Base-by-base conservation (phyloP, 2,888 invertebrate species). In the Allolobophora icterica region DNA sequence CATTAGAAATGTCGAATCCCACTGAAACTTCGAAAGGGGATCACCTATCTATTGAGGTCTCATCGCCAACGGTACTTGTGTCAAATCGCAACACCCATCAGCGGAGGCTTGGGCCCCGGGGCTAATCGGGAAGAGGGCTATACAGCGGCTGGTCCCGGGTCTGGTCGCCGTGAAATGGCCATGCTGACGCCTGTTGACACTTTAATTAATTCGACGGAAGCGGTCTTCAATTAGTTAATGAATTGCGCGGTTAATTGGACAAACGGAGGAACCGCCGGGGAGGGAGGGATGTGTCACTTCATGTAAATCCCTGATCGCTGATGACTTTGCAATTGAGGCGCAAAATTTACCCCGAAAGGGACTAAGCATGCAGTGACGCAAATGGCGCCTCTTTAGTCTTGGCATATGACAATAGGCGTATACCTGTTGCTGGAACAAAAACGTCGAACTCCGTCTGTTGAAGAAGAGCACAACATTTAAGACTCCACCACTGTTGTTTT, bases 141-240 rank as follows among this genome's bases (percentile, higher is more conserved):
- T 19, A 24, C 30, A 2, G 30, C 71, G 30, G 71, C 17, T 13
- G n/a, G n/a, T n/a, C 71, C 71, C 30, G 71, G 71, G n/a, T 71
- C 71, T 71, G 71, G 71, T n/a, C n/a, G 6, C 71, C 71, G 71
- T 8, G 30, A n/a, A 71, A 71, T 71, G 71, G n/a, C 30, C 71
- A 1, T n/a, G n/a, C n/a, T 2, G 71, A 71, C 71, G 30, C n/a
- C 71, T 30, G 30, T 71, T 71, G 71, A 71, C 71, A 71, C 71
- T 30, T n/a, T 71, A n/a, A 71, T 71, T 71, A 71, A 71, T 71
- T 71, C 71, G 71, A 71, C 71, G n/a, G 71, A 71, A 71, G 71
- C n/a, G 71, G 0, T n/a, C 71, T 8, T 71, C 71, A 71, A n/a
- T 71, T 71, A 71, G 71, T 71, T 71, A 71, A 71, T 71, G 71